Evolutionary conservation across 2,888 invertebrate genomes (phyloP).

Genomic region (Willowsia nigromaculata): DNA sequence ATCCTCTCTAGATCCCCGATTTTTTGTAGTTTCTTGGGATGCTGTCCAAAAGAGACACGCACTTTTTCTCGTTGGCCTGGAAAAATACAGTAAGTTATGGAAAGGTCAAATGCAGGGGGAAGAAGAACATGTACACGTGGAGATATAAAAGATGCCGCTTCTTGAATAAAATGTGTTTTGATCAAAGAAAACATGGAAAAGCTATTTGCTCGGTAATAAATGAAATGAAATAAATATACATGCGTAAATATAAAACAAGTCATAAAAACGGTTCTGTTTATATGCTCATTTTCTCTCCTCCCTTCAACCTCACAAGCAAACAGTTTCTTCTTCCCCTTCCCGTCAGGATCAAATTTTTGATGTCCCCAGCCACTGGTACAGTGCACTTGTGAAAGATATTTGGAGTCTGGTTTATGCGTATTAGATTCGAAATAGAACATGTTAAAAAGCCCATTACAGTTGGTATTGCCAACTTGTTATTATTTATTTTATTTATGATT

Average conservation of each 20-base stretch:
- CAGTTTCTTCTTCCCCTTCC: background rate
- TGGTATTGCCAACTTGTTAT: background rate
- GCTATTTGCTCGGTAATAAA: background rate
- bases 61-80: background rate
- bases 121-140: too few species aligned
- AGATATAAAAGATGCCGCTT: background rate
- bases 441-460: background rate
- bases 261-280: background rate
- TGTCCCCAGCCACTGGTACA: background rate
- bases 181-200: slow-evolving; percentile 19
- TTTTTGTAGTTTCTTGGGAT: too few species aligned
- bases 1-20: background rate
- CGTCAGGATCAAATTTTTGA: background rate
- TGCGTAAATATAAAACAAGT: slow-evolving; percentile 7
- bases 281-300: background rate
- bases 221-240: slow-evolving; percentile 2
- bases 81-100: too few species aligned
- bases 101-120: background rate
- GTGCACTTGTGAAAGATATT: too few species aligned
- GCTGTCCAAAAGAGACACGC: background rate
- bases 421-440: background rate
- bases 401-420: too few species aligned
- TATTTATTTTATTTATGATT: too few species aligned
- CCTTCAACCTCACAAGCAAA: background rate
- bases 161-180: too few species aligned